phyloP scores from a whole-genome alignment of 2,888 invertebrate genomes.

The Furcula furcula region DNA sequence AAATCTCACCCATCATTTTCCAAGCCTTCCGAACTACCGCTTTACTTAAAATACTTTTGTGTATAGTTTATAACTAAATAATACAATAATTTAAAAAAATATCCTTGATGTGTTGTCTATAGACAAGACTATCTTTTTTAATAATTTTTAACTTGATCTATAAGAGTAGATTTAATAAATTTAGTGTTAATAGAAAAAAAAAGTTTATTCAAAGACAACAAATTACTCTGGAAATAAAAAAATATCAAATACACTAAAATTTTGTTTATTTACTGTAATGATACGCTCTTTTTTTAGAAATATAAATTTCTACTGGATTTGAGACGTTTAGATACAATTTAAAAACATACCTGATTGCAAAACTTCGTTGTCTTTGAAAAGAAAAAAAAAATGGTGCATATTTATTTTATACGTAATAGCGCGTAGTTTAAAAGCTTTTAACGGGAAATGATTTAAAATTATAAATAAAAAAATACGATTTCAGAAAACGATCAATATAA shows the following conservation, averaged over 20 bases:
- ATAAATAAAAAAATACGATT: conserved; percentile 5
- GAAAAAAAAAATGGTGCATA: conserved; percentile 2
- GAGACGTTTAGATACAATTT: too few species aligned
- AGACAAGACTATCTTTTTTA: too few species aligned
- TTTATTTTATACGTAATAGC: not conserved
- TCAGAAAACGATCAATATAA: not conserved
- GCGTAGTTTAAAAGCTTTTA: not conserved
- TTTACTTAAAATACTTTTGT: not conserved
- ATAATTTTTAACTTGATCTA: too few species aligned
- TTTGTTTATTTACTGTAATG: not conserved
- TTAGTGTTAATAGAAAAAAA: not conserved
- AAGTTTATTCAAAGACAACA: not conserved
- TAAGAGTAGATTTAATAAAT: too few species aligned
- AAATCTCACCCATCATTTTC: not conserved
- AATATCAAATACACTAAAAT: not conserved
- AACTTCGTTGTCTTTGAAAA: not conserved
- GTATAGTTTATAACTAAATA: too few species aligned
- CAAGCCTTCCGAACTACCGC: not conserved
- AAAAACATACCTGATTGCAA: not conserved
- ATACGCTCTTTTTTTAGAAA: not conserved
- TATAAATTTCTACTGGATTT: not conserved
- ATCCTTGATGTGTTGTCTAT: too few species aligned
- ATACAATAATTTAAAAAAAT: too few species aligned
- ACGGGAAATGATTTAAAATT: not conserved
- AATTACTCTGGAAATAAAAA: not conserved